A percentile compares a stretch with the other conserved stretches of the same genome.
Evolutionary conservation across 2,888 invertebrate genomes (phyloP).

Genomic region (Macrophya annulata): DNA sequence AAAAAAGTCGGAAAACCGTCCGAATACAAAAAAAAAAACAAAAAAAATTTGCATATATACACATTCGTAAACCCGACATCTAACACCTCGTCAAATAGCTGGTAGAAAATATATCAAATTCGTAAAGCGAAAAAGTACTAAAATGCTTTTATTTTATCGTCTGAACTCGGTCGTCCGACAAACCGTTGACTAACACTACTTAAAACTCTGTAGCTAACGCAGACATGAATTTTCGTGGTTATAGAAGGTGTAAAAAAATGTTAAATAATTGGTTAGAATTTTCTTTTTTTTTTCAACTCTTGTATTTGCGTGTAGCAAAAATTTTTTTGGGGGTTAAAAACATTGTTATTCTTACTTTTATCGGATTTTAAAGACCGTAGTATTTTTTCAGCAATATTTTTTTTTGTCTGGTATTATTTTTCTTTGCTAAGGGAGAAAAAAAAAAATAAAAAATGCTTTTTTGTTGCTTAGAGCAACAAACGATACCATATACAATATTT

Average conservation of each 20-base stretch:
- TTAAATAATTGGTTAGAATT: neutral
- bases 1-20: no score
- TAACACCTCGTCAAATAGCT: neutral
- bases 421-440: no score
- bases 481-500: neutral
- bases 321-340: neutral
- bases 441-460: neutral
- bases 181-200: slow-evolving; percentile 39
- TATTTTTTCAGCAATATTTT: neutral
- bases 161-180: neutral
- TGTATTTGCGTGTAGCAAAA: neutral
- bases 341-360: neutral
- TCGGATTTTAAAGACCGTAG: neutral
- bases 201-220: neutral
- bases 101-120: neutral
- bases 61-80: neutral
- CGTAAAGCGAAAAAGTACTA: neutral
- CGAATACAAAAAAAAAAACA: neutral
- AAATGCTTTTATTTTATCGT: neutral
- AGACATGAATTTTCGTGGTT: neutral
- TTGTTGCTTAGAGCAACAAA: neutral
- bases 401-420: neutral
- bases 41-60: neutral
- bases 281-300: neutral
- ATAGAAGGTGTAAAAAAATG: neutral